Evolutionary conservation across 2,797 vertebrate species (phyloP), one percentile per base, ranked within the genome.

Genomic region (Chaenodraco wilsoni): DNA sequence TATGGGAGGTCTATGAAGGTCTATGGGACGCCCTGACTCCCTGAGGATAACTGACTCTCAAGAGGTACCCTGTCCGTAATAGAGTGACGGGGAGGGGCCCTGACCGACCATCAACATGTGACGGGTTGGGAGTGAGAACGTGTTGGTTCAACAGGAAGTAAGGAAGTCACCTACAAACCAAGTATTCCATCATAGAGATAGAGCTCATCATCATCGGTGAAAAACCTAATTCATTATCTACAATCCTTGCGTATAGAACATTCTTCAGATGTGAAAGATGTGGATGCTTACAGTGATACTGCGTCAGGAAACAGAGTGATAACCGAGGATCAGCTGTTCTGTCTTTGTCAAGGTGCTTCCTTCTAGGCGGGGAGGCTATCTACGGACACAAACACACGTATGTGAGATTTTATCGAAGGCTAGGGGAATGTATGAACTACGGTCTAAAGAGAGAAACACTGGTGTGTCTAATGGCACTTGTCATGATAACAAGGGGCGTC

Each of bases 401-500:
- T 81, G 86, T 82, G 56, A 92, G 89, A 93, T 93, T 83, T 73
- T 85, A 91, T 93, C 87, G 8, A 62, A 37, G 50, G 57, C n/a
- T 48, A 16, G 77, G 84, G 84, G 84, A 94, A 91, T 92, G 90
- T 86, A 85, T 84, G 81, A 89, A 78, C 80, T 69, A 56, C 45
- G 78, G 67, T 81, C 79, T 79, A 90, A 87, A 88, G 62, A 72
- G 54, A 88, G 76, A 85, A 76, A 74, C 78, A 57, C 55, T 52
- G 51, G 58, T 80, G 74, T 88, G 74, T 50, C 54, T 66, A 83
- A 91, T 82, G 87, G 51, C 59, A 81, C 68, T 85, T 74, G 65
- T 78, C 54, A 81, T 79, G 77, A 78, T 69, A 79, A 88, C 76
- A 68, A 65, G 43, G 66, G 66, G 71, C 72, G 78, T 51, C 74